Percentiles rank a stretch among this genome's conserved stretches.
Evolutionary conservation across 2,113 vertebrate genomes (phyloP).

Genomic region (Phyllopteryx taeniolatus): DNA sequence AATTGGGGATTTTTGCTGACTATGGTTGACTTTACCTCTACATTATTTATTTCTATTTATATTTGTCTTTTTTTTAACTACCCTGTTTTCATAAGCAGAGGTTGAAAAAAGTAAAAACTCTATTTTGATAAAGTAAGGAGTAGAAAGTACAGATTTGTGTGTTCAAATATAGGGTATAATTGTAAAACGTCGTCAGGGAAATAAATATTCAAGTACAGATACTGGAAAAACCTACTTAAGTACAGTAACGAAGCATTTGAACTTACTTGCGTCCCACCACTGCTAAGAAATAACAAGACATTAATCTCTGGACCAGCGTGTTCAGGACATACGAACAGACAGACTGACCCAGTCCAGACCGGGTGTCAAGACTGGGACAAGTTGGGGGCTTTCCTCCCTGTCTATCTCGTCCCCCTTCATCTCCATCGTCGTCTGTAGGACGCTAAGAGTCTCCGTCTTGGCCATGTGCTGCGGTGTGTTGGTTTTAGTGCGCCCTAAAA

Average conservation of each 20-base stretch:
- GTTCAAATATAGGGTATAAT: no score
- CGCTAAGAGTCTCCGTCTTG: slow-evolving; percentile 28
- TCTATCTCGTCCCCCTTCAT: slow-evolving; percentile 22
- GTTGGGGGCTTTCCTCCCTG: background rate
- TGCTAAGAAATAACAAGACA: background rate
- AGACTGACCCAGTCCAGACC: background rate
- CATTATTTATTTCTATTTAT: no score
- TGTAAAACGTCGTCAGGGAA: no score
- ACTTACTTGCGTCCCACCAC: background rate
- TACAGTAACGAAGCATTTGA: background rate
- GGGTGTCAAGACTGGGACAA: slow-evolving; percentile 10
- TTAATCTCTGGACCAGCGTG: background rate
- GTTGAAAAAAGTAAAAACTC: no score
- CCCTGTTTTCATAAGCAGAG: no score
- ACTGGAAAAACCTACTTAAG: background rate
- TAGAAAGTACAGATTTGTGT: no score
- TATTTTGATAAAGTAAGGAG: no score
- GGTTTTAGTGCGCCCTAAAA: slow-evolving; percentile 75
- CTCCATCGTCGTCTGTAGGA: slow-evolving; percentile 18
- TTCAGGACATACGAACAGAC: background rate
- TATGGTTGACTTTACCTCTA: no score
- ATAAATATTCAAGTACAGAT: background rate
- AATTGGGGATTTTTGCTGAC: no score
- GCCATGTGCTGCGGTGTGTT: slow-evolving; percentile 61
- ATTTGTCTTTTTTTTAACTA: no score